Percentiles rank a stretch among this genome's conserved stretches.
phyloP scores from a whole-genome alignment of 2,113 vertebrate species.

The Ciconia maguari region DNA sequence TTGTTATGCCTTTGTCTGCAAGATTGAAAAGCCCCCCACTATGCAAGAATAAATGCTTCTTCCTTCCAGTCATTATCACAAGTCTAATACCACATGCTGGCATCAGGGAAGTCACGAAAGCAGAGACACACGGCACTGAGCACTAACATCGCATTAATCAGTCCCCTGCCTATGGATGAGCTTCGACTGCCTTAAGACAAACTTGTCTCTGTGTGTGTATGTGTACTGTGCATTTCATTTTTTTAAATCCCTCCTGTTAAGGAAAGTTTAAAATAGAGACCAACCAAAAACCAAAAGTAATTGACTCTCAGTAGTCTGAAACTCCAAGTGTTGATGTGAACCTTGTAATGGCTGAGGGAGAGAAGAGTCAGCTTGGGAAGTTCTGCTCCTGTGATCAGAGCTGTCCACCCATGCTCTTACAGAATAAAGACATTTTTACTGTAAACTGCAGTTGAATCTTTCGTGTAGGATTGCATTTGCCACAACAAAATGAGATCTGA shows the following conservation, averaged over 20 bases:
- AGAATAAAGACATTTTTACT: neutral
- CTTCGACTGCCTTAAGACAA: neutral
- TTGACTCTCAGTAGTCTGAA: neutral
- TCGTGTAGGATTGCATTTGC: neutral
- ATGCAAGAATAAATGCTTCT: neutral
- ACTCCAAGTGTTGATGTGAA: neutral
- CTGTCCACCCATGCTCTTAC: neutral
- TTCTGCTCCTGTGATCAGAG: neutral
- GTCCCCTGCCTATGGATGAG: neutral
- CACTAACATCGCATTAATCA: neutral
- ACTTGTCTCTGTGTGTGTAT: neutral
- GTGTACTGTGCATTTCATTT: neutral
- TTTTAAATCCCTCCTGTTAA: neutral
- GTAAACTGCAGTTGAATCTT: neutral
- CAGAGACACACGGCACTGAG: neutral
- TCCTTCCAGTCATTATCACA: neutral
- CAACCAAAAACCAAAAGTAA: neutral
- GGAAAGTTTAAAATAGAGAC: neutral
- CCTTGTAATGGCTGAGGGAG: neutral
- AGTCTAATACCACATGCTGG: neutral
- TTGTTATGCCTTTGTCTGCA: slow-evolving; percentile 15
- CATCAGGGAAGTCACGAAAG: neutral
- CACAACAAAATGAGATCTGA: neutral
- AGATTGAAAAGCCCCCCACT: slow-evolving; percentile 27
- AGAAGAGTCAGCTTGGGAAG: neutral